Evolutionary conservation across 2,888 invertebrate genomes (phyloP).

Genomic region (Microctonus brassicae): DNA sequence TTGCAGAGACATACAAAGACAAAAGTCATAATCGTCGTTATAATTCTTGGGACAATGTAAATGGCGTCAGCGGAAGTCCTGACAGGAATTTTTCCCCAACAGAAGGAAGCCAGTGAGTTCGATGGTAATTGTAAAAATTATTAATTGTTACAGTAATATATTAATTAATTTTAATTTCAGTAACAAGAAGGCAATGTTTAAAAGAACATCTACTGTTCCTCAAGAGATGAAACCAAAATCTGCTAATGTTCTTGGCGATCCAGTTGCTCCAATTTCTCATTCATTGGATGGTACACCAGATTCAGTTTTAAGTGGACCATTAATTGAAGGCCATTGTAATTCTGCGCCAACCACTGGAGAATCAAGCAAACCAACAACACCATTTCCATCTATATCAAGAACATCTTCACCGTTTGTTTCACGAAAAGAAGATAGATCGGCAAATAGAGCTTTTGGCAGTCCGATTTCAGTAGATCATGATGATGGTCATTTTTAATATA

Average conservation of each 20-base stretch:
- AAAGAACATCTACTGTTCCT: conserved; percentile 60
- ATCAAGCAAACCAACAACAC: conserved; percentile 53
- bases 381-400: conserved; percentile 53
- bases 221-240: conserved; percentile 50
- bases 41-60: conserved; percentile 66
- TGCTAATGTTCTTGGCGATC: conserved; percentile 46
- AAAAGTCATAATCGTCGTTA: conserved; percentile 62
- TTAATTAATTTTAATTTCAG: conserved; percentile 31
- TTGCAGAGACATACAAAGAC: conserved; percentile 63
- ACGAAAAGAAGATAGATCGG: conserved; percentile 37
- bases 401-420: conserved; percentile 50
- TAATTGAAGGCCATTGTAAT: conserved; percentile 49
- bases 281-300: conserved; percentile 58
- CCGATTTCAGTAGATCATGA: conserved; percentile 62
- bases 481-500: conserved; percentile 47
- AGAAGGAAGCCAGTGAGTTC: conserved; percentile 49
- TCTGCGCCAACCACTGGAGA: conserved; percentile 57
- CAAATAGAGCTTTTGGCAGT: conserved; percentile 66
- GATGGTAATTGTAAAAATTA: not conserved
- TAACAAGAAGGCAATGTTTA: conserved; percentile 46
- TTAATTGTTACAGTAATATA: not conserved
- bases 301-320: conserved; percentile 54
- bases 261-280: conserved; percentile 48
- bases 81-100: conserved; percentile 55
- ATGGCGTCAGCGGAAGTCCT: conserved; percentile 53